A percentile compares a stretch with the other conserved stretches of the same genome.
phyloP scores from a whole-genome alignment of 2,888 invertebrate species.

The Oscheius sp. region DNA sequence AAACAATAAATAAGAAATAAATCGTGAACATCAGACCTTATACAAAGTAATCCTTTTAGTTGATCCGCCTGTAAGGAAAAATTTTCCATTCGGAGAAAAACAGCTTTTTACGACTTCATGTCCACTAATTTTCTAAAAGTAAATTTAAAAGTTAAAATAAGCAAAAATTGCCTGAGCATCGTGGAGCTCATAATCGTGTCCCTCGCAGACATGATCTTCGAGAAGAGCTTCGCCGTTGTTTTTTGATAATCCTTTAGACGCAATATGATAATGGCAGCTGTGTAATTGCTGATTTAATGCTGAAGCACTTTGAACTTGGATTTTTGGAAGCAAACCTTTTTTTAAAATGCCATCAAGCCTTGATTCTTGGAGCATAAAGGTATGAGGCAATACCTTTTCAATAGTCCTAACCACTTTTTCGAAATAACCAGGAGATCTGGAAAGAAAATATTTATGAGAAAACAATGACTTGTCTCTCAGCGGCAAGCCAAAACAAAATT shows the following conservation, averaged over 20 bases:
- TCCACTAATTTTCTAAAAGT: not conserved
- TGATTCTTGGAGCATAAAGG: slow-evolving; percentile 41
- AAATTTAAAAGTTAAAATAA: no score
- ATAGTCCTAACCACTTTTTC: slow-evolving; percentile 23
- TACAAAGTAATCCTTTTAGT: slow-evolving; percentile 51
- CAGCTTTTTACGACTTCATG: slow-evolving; percentile 53
- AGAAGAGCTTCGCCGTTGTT: slow-evolving; percentile 13
- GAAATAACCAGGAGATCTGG: slow-evolving; percentile 9
- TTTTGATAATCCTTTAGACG: not conserved
- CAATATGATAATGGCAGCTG: slow-evolving; percentile 23
- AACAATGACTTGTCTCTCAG: no score
- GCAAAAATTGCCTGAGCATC: slow-evolving; percentile 11
- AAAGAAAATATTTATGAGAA: not conserved
- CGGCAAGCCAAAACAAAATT: no score
- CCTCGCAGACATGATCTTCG: slow-evolving; percentile 22
- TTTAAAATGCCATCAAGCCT: slow-evolving; percentile 34
- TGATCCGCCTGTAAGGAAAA: slow-evolving; percentile 56
- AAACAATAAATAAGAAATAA: not conserved
- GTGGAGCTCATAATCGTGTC: slow-evolving; percentile 12
- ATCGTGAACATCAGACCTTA: slow-evolving; percentile 29
- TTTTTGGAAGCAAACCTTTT: slow-evolving; percentile 16
- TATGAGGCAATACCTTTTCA: slow-evolving; percentile 33
- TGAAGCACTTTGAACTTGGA: not conserved
- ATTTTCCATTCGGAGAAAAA: slow-evolving; percentile 59
- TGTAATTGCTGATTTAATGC: slow-evolving; percentile 26